phyloP scores from a whole-genome alignment of 2,797 vertebrate genomes.

The Pteronotus mesoamericanus region DNA sequence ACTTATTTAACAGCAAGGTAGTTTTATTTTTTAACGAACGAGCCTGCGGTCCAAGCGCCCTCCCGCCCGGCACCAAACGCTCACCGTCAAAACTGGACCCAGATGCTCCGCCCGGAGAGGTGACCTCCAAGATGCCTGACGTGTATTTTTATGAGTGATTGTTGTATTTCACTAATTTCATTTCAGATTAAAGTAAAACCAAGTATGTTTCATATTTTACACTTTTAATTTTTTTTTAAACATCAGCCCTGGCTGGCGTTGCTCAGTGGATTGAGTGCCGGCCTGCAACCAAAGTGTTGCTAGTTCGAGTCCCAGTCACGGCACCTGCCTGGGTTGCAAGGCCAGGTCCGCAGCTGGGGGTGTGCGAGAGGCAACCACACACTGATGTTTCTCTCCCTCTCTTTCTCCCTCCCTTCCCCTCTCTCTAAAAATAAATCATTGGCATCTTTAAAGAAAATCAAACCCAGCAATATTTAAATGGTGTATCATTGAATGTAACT shows the following conservation, averaged over 20 bases:
- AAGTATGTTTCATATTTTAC: not conserved
- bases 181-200: not conserved
- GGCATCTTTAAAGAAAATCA: no score
- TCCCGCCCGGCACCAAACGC: not conserved
- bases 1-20: not conserved
- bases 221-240: no score
- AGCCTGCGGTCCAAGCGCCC: not conserved
- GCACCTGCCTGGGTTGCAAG: no score
- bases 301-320: no score
- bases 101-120: not conserved
- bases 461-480: not conserved
- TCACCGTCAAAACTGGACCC: not conserved
- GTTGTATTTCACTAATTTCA: not conserved
- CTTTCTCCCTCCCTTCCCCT: no score
- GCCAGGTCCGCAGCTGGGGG: no score
- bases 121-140: not conserved
- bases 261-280: no score
- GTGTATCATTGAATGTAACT: not conserved
- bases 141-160: not conserved
- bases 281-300: no score
- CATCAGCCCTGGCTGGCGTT: no score
- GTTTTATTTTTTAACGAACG: not conserved
- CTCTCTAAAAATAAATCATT: no score
- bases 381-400: no score
- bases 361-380: no score